Percentiles rank a stretch among this genome's conserved stretches.
Evolutionary conservation across 2,888 invertebrate genomes (phyloP).

Genomic region (Creontiades dilutus): DNA sequence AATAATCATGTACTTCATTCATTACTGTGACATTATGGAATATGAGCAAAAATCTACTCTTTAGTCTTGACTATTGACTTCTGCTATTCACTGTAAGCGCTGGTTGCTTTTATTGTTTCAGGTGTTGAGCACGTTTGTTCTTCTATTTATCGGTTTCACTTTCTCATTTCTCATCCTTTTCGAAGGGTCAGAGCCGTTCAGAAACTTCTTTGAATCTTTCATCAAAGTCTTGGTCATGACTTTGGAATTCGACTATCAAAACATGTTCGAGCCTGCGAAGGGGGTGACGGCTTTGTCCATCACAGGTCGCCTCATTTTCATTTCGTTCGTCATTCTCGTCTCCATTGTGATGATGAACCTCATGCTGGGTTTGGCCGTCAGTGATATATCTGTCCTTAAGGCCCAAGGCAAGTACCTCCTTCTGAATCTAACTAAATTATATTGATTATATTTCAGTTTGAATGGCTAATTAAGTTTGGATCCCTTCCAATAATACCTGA

Average conservation of each 20-base stretch:
- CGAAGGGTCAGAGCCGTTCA: constrained; percentile 80
- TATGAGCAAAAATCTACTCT: too few species aligned
- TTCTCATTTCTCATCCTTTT: constrained; percentile 82
- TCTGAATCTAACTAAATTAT: too few species aligned
- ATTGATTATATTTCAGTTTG: too few species aligned
- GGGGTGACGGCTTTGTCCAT: constrained; percentile 79
- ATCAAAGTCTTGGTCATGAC: constrained; percentile 83
- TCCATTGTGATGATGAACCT: constrained; percentile 83
- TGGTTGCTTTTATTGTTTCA: constrained; percentile 76
- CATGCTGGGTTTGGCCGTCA: constrained; percentile 82
- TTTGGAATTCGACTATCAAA: constrained; percentile 81
- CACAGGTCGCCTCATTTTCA: constrained; percentile 80
- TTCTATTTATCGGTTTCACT: constrained; percentile 81
- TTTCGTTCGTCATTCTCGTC: constrained; percentile 81
- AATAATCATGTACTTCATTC: too few species aligned
- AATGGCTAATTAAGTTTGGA: too few species aligned
- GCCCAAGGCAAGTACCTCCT: constrained; percentile 78
- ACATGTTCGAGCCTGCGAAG: constrained; percentile 79
- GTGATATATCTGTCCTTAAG: constrained; percentile 82
- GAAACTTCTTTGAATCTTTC: constrained; percentile 80
- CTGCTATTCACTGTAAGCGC: too few species aligned
- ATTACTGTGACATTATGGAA: too few species aligned
- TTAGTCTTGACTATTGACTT: too few species aligned
- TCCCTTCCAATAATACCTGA: too few species aligned
- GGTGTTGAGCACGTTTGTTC: constrained; percentile 80